A percentile compares a stretch with the other conserved stretches of the same genome.
These are phyloP conservation scores for Megaustenia siamemsis DNA, from an alignment of 2,888 invertebrate genomes.

Conservation along the genomic window DNA sequence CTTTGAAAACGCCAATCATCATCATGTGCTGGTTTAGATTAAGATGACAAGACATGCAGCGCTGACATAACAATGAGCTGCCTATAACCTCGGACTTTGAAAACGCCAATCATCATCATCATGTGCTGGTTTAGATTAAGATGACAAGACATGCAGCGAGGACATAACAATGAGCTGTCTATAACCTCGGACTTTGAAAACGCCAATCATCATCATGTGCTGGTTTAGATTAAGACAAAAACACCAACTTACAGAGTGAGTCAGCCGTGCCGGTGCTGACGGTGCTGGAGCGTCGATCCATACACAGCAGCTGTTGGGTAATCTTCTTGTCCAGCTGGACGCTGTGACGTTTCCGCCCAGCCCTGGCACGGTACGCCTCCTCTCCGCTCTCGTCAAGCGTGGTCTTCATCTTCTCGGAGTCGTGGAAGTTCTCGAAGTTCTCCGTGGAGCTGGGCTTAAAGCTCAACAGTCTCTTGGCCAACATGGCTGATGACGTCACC, in stretches of 20 bases:
- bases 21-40: no score
- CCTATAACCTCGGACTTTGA: no score
- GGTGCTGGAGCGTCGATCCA: constrained; percentile 71
- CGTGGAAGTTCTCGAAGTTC: constrained; percentile 65
- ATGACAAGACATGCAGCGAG: not conserved
- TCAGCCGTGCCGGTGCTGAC: constrained; percentile 72
- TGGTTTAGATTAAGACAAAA: no score
- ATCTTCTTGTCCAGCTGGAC: constrained; percentile 74
- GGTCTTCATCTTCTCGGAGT: constrained; percentile 72
- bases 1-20: no score
- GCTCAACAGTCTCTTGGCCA: constrained; percentile 64
- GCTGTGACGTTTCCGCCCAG: constrained; percentile 73
- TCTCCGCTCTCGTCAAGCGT: constrained; percentile 69
- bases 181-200: no score
- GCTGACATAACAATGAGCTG: no score
- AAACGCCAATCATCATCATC: no score
- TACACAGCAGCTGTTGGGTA: constrained; percentile 64
- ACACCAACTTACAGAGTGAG: constrained; percentile 72
- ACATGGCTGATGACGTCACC: no score
- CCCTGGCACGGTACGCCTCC: constrained; percentile 69
- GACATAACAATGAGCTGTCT: no score
- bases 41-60: no score
- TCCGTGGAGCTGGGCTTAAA: constrained; percentile 62
- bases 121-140: no score
- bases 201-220: no score